These are phyloP conservation scores for Alauda arvensis DNA, from an alignment of 2,797 vertebrate species.

Conservation along the genomic window DNA sequence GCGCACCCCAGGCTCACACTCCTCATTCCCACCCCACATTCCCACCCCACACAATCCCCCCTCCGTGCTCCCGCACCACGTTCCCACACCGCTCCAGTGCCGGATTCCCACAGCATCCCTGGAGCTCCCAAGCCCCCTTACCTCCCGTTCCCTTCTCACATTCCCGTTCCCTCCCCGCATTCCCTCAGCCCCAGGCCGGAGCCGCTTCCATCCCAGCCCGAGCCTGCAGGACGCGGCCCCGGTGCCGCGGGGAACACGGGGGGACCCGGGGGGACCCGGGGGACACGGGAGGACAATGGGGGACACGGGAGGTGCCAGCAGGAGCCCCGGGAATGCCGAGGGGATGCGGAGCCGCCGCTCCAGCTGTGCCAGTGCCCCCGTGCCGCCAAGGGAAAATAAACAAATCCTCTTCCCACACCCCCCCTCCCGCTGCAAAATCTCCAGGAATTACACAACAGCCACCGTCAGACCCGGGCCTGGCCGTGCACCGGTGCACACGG, in stretches of 20 bases:
- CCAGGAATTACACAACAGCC: conserved; percentile 40
- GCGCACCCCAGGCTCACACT: background rate
- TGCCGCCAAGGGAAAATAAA: background rate
- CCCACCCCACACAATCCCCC: background rate
- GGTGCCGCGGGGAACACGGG: fast-evolving
- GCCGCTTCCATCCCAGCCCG: background rate
- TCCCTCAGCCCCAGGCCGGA: background rate
- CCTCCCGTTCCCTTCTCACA: fast-evolving
- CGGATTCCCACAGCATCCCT: too few species aligned
- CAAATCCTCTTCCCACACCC: background rate
- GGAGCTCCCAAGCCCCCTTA: fast-evolving
- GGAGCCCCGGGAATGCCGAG: background rate
- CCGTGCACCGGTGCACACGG: fast-evolving
- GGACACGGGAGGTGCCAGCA: fast-evolving
- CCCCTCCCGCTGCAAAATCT: background rate
- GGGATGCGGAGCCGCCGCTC: background rate
- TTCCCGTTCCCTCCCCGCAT: too few species aligned
- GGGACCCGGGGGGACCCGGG: background rate
- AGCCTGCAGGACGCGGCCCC: background rate
- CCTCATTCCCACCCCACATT: fast-evolving
- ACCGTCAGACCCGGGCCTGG: background rate
- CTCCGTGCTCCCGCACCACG: fast-evolving
- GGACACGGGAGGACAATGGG: too few species aligned
- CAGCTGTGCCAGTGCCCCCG: background rate
- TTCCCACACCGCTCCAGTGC: too few species aligned